These are phyloP conservation scores for Ianthella basta DNA, from an alignment of 37 sponge, comb jelly and placozoan species.

Conservation along the genomic window DNA sequence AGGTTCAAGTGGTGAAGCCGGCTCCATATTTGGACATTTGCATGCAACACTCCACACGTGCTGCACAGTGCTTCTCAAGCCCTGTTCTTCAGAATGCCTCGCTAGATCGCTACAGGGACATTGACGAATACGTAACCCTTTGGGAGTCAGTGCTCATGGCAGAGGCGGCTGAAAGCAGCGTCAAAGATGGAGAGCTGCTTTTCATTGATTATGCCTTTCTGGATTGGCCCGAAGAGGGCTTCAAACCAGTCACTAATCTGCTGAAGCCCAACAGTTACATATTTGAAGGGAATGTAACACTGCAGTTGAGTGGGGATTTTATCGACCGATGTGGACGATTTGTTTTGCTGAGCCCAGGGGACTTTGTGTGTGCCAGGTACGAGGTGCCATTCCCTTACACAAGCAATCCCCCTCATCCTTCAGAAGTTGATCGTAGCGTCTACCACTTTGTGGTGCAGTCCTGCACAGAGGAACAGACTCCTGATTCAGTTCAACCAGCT, in stretches of 20 bases:
- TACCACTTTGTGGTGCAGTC: conserved; percentile 30
- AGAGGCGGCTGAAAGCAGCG: conserved; percentile 50
- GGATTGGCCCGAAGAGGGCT: background rate
- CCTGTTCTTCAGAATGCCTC: conserved; percentile 36
- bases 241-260: conserved; percentile 7
- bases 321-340: background rate
- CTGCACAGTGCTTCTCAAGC: conserved; percentile 56
- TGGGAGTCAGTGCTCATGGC: conserved; percentile 58
- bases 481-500: background rate
- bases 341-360: conserved; percentile 3
- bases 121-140: conserved; percentile 47
- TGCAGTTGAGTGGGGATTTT: background rate
- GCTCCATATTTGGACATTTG: conserved; percentile 47
- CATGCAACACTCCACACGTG: conserved; percentile 40
- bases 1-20: conserved; percentile 43
- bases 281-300: background rate
- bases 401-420: background rate
- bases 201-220: conserved; percentile 37
- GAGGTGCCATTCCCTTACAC: background rate
- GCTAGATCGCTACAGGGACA: conserved; percentile 12
- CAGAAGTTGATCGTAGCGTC: background rate
- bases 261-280: background rate
- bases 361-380: conserved; percentile 32
- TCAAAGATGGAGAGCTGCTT: conserved; percentile 17
- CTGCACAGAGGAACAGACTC: background rate